Evolutionary conservation across 1,140 invertebrate species (phyloP).

Genomic region (Drosophila kikkawai): DNA sequence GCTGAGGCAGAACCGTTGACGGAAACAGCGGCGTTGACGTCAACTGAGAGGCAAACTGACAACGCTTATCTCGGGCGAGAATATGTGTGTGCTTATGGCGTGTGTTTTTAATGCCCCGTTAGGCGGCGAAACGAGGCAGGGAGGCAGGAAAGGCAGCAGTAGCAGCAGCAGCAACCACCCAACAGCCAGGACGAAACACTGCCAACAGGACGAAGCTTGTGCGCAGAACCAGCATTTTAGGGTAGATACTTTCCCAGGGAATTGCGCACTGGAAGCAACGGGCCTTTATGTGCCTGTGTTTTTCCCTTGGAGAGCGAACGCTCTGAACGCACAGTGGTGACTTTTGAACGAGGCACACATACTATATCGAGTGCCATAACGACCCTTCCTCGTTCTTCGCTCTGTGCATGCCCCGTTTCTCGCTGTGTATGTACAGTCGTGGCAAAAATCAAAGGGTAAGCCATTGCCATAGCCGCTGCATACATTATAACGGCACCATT

Average conservation of each 20-base stretch:
- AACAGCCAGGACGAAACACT: constrained; percentile 45
- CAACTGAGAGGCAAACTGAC: constrained; percentile 40
- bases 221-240: constrained; percentile 84
- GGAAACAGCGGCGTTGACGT: constrained; percentile 31
- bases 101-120: constrained; percentile 70
- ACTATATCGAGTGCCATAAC: constrained; percentile 3
- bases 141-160: constrained; percentile 29
- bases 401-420: constrained; percentile 39
- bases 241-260: constrained; percentile 84
- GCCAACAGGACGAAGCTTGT: constrained; percentile 61
- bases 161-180: constrained; percentile 39
- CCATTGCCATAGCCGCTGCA: not conserved
- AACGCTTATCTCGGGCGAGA: constrained; percentile 43
- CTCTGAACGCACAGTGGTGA: constrained; percentile 72
- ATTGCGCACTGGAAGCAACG: constrained; percentile 76
- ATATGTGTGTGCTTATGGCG: constrained; percentile 69
- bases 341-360: constrained; percentile 54
- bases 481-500: not conserved
- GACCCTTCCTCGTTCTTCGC: constrained; percentile 9
- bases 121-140: constrained; percentile 18
- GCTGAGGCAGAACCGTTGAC: constrained; percentile 1
- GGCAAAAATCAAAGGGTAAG: constrained; percentile 49
- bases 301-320: constrained; percentile 28
- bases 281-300: constrained; percentile 48
- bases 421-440: constrained; percentile 71